A percentile compares a stretch with the other conserved stretches of the same genome.
Evolutionary conservation across 2,113 vertebrate genomes (phyloP).

Genomic region (Vombatus ursinus): DNA sequence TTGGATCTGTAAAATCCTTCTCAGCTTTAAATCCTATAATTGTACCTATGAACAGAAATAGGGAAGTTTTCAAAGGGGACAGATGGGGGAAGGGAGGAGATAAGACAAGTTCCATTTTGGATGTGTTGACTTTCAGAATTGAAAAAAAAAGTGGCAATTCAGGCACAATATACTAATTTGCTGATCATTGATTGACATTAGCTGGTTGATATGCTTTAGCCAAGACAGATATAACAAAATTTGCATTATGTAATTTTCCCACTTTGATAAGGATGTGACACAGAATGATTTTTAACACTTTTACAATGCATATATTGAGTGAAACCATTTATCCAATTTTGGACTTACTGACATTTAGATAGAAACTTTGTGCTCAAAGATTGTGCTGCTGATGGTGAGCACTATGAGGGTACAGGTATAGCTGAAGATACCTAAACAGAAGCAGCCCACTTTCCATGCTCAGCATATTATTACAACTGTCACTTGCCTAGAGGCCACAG

Average conservation of each 20-base stretch:
- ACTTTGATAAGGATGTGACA: neutral
- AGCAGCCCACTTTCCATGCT: neutral
- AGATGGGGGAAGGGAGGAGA: neutral
- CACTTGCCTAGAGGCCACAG: constrained; percentile 37
- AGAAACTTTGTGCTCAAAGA: constrained; percentile 3
- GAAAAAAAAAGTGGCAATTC: constrained; percentile 8
- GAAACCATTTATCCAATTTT: constrained; percentile 32
- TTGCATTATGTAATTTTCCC: neutral
- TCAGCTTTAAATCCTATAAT: neutral
- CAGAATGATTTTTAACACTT: neutral
- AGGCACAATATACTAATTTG: neutral
- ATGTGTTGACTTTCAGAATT: neutral
- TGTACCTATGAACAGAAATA: neutral
- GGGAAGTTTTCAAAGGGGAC: neutral
- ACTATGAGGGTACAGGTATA: constrained; percentile 4
- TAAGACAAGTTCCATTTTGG: neutral
- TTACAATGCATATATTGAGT: constrained; percentile 19
- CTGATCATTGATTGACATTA: neutral
- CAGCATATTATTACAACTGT: neutral
- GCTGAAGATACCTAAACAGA: constrained; percentile 1
- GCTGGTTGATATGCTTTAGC: neutral
- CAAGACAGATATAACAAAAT: neutral
- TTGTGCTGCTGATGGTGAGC: neutral
- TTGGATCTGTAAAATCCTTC: neutral
- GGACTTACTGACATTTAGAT: constrained; percentile 24